A percentile compares a stretch with the other conserved stretches of the same genome.
Conservation (phyloP, 2,113 vertebrate species). For the Arizona elegans region DNA sequence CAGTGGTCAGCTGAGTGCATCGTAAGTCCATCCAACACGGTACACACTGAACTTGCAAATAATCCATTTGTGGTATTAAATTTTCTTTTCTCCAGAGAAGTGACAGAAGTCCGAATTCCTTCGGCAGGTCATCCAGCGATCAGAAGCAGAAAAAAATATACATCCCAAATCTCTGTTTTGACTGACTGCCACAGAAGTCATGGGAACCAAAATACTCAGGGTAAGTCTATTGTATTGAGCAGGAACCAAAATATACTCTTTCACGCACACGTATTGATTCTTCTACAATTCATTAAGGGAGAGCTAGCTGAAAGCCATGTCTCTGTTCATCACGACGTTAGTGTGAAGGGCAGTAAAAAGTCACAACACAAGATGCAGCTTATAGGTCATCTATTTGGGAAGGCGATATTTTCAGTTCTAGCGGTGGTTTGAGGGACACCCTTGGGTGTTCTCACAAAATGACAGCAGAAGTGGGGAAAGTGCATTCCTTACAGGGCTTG, state of each 20-base stretch:
- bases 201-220: not conserved
- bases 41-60: not conserved
- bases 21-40: not conserved
- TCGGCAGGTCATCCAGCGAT: constrained; percentile 43
- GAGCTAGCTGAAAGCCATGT: not conserved
- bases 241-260: not conserved
- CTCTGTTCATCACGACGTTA: not conserved
- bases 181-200: not conserved
- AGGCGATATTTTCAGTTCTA: not conserved
- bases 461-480: not conserved
- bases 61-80: not conserved
- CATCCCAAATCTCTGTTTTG: not conserved
- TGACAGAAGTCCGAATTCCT: constrained; percentile 42
- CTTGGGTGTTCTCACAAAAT: not conserved
- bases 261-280: not conserved
- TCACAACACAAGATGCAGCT: not conserved
- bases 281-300: not conserved
- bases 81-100: constrained; percentile 3
- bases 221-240: not conserved
- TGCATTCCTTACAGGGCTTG: not conserved
- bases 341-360: not conserved
- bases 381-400: not conserved
- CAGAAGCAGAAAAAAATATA: constrained; percentile 22
- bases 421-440: not conserved
- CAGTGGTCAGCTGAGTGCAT: not conserved